phyloP scores from a whole-genome alignment of 2,888 invertebrate species.

The Elmis aenea region DNA sequence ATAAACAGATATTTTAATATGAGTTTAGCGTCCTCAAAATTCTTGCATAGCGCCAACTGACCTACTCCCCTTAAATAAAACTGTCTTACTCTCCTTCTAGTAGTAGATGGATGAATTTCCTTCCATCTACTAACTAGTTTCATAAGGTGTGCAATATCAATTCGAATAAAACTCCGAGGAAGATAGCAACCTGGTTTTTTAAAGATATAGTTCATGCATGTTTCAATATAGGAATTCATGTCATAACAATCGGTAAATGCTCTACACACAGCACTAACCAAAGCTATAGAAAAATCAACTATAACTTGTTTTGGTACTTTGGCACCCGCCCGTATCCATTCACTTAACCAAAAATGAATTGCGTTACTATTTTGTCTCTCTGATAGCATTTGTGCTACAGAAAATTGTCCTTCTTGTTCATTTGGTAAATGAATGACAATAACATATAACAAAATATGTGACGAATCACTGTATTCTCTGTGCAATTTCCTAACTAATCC shows the following conservation, averaged over 20 bases:
- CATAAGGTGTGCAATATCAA: slow-evolving; percentile 7
- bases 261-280: slow-evolving; percentile 8
- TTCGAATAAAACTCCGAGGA: slow-evolving; percentile 6
- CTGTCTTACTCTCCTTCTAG: not conserved
- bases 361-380: slow-evolving; percentile 14
- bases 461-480: slow-evolving; percentile 1
- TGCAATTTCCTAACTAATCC: slow-evolving; percentile 1
- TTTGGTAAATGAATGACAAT: slow-evolving; percentile 4
- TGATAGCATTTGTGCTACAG: slow-evolving; percentile 15
- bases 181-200: not conserved
- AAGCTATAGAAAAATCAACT: slow-evolving; percentile 9
- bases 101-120: not conserved
- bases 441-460: slow-evolving; percentile 4
- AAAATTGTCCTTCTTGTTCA: slow-evolving; percentile 8
- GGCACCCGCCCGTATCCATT: slow-evolving; percentile 11
- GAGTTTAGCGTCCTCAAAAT: not conserved
- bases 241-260: slow-evolving; percentile 1
- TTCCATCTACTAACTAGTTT: slow-evolving; percentile 3
- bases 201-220: not conserved
- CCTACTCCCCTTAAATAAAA: slow-evolving; percentile 4
- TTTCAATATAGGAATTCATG: not conserved
- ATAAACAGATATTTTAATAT: slow-evolving; percentile 2
- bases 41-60: not conserved
- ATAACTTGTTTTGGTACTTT: slow-evolving; percentile 10
- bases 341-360: slow-evolving; percentile 13